Conservation (phyloP, 2,888 invertebrate species). For the Operophtera brumata region DNA sequence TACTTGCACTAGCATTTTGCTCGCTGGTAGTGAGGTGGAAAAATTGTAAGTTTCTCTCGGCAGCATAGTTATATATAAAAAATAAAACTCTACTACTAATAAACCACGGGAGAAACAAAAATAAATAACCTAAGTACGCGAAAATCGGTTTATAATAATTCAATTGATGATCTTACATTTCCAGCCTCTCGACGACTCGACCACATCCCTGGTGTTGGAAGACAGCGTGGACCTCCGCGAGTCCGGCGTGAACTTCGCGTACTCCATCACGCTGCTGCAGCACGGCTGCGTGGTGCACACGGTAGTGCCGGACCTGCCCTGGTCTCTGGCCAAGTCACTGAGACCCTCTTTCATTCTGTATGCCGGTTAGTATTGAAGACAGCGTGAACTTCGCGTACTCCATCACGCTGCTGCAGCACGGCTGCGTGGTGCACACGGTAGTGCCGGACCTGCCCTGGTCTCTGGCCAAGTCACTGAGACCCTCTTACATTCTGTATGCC, state of each 20-base stretch:
- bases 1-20: no score
- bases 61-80: no score
- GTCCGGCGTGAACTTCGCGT: constrained; percentile 89
- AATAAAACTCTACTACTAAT: no score
- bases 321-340: constrained; percentile 87
- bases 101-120: no score
- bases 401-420: constrained; percentile 90
- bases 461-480: constrained; percentile 86
- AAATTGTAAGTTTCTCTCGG: no score
- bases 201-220: constrained; percentile 75
- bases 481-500: constrained; percentile 87
- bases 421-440: constrained; percentile 90
- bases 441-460: constrained; percentile 90
- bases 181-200: constrained; percentile 82
- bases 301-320: constrained; percentile 89
- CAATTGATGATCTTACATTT: constrained; percentile 1
- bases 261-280: constrained; percentile 90
- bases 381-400: constrained; percentile 93
- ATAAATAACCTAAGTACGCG: no score
- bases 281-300: constrained; percentile 92
- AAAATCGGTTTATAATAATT: neutral
- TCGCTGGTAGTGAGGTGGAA: no score
- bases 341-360: constrained; percentile 89
- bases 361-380: constrained; percentile 78
- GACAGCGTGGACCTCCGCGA: constrained; percentile 79